phyloP scores from a whole-genome alignment of 92 coral and sea anemone species.

The Porites lobata region DNA sequence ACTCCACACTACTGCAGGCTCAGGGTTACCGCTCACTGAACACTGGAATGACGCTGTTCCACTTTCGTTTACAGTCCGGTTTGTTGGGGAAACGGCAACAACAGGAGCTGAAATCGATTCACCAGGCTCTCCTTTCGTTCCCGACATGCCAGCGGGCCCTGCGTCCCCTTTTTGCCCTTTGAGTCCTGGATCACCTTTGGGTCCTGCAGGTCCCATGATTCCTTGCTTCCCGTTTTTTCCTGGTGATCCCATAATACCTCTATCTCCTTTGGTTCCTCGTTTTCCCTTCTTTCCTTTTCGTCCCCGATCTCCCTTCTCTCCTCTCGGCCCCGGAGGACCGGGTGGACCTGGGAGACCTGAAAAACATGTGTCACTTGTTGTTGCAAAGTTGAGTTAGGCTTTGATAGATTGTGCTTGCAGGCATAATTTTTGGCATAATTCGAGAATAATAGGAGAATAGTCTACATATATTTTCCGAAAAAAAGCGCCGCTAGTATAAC shows the following conservation, averaged over 20 bases:
- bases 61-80: not conserved
- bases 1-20: not conserved
- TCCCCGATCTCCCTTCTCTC: constrained; percentile 11
- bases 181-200: not conserved
- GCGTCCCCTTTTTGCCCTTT: not conserved
- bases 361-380: not conserved
- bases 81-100: not conserved
- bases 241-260: constrained; percentile 12
- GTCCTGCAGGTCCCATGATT: not conserved
- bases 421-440: too few species aligned
- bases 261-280: not conserved
- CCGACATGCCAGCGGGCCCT: not conserved
- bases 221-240: constrained; percentile 14
- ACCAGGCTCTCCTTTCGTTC: constrained; percentile 2
- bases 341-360: constrained; percentile 2
- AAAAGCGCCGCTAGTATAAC: too few species aligned
- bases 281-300: constrained; percentile 7
- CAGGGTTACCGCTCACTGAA: not conserved
- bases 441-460: too few species aligned
- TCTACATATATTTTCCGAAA: too few species aligned
- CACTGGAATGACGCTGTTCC: not conserved
- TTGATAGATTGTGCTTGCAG: too few species aligned
- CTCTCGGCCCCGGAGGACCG: constrained; percentile 14
- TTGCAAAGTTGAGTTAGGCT: not conserved
- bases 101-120: not conserved